Conservation (phyloP, 2,113 vertebrate species). For the Sminthopsis crassicaudata region DNA sequence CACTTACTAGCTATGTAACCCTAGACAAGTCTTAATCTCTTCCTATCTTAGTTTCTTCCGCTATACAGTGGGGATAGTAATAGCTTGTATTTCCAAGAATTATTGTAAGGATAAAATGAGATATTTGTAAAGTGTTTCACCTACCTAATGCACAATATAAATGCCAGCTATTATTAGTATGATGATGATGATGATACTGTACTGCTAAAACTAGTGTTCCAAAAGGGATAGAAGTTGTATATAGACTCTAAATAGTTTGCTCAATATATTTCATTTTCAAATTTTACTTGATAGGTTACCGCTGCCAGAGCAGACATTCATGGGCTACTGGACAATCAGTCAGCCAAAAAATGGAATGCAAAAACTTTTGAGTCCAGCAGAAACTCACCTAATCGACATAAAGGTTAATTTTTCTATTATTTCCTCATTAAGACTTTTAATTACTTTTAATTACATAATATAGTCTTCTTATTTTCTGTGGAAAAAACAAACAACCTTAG, state of each 20-base stretch:
- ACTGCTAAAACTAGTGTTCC: neutral
- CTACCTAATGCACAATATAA: neutral
- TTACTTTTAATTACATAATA: neutral
- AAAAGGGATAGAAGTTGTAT: neutral
- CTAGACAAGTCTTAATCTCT: neutral
- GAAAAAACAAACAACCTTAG: neutral
- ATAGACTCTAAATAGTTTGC: constrained; percentile 18
- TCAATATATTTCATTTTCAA: constrained; percentile 67
- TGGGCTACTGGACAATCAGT: constrained; percentile 92
- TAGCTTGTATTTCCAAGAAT: neutral
- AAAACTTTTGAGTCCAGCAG: constrained; percentile 91
- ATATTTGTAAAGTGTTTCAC: neutral
- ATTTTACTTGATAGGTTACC: constrained; percentile 88
- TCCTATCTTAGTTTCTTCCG: neutral
- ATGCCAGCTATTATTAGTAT: neutral
- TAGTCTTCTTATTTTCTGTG: constrained; percentile 18
- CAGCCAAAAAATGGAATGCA: constrained; percentile 83
- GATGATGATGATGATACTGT: neutral
- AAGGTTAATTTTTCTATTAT: constrained; percentile 87
- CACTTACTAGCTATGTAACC: neutral
- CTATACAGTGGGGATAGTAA: neutral
- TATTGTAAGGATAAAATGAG: neutral
- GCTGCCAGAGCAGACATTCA: constrained; percentile 90
- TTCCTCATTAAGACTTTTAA: neutral
- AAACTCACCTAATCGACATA: constrained; percentile 88